These are phyloP conservation scores for Pegoplata infirma DNA, from an alignment of 2,888 invertebrate genomes.

Conservation along the genomic window DNA sequence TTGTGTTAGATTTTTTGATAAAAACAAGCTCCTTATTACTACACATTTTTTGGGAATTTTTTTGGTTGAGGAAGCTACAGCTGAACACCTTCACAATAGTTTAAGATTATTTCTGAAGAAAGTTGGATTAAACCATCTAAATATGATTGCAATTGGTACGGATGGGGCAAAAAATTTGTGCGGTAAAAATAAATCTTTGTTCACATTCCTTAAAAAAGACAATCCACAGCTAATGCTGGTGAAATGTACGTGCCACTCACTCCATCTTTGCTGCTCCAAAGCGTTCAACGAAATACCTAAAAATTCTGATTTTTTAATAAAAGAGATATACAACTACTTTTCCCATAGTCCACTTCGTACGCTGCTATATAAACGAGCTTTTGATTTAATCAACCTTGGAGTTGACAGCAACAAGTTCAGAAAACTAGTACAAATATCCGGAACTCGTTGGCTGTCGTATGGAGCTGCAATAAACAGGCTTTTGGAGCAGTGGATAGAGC, in stretches of 20 bases:
- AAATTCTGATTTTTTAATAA: constrained; percentile 27
- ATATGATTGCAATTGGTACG: constrained; percentile 5
- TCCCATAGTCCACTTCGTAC: constrained; percentile 8
- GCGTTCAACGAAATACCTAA: not conserved
- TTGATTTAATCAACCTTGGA: constrained; percentile 5
- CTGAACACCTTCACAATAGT: not conserved
- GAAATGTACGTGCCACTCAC: too few species aligned
- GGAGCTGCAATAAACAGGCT: not conserved
- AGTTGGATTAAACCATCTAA: not conserved
- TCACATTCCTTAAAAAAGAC: constrained; percentile 10
- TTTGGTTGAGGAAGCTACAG: constrained; percentile 9
- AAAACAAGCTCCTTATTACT: not conserved
- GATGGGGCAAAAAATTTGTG: constrained; percentile 11
- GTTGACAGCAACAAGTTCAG: not conserved
- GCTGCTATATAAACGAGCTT: constrained; percentile 4
- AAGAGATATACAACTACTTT: constrained; percentile 26
- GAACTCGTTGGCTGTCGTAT: not conserved
- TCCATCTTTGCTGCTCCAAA: too few species aligned
- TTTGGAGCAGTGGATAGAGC: not conserved
- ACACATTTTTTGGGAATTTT: constrained; percentile 17
- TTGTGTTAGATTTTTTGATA: constrained; percentile 14
- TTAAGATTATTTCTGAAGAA: constrained; percentile 7
- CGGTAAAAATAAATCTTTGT: constrained; percentile 30
- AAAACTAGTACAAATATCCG: too few species aligned
- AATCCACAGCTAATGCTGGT: not conserved